Conservation (phyloP, 2,888 invertebrate species). For the Himalopsyche anomala region DNA sequence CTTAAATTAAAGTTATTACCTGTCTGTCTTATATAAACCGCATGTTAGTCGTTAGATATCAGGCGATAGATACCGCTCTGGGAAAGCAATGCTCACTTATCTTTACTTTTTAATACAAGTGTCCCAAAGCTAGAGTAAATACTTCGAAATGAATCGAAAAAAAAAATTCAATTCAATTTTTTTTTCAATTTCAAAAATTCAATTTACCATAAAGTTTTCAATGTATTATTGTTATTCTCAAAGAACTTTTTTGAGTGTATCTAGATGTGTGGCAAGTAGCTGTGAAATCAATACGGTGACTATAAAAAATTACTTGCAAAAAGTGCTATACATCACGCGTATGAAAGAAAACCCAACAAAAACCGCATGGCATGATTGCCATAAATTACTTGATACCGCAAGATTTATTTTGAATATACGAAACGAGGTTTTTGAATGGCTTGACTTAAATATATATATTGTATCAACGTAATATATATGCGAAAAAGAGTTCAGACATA, state of each 20-base stretch:
- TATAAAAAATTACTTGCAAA: slow-evolving; percentile 6
- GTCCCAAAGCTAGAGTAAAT: too few species aligned
- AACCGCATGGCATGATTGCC: slow-evolving; percentile 1
- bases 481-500: slow-evolving; percentile 15
- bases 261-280: not conserved
- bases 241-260: not conserved
- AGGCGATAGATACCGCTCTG: too few species aligned
- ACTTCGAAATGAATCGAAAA: too few species aligned
- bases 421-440: not conserved
- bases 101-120: too few species aligned
- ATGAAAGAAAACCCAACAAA: not conserved
- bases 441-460: not conserved
- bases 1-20: too few species aligned
- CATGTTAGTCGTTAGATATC: too few species aligned
- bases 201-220: too few species aligned
- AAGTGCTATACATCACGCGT: not conserved
- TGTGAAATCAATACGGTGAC: not conserved
- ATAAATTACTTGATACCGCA: slow-evolving; percentile 30
- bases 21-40: too few species aligned
- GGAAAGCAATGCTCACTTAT: too few species aligned
- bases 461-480: not conserved
- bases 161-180: too few species aligned
- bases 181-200: too few species aligned
- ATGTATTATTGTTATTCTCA: not conserved
- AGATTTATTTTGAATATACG: slow-evolving; percentile 12